Conservation (phyloP, 2,888 invertebrate species). For the Norana najaformis region DNA sequence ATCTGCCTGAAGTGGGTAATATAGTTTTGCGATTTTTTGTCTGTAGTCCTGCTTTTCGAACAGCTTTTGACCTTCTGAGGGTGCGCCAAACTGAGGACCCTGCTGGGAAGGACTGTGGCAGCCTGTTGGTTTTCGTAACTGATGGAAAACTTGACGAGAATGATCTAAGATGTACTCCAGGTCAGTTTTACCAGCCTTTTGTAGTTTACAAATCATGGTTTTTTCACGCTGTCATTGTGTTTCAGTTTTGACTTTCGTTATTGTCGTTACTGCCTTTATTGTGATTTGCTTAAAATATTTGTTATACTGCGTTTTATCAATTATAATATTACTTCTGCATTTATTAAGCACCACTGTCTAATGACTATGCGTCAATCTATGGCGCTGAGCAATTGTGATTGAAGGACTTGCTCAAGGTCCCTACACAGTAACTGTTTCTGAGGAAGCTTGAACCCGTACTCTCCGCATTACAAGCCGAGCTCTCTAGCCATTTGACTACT, state of each 20-base stretch:
- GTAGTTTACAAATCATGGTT: not conserved
- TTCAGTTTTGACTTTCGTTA: not conserved
- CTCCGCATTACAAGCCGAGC: too few species aligned
- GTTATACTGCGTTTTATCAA: not conserved
- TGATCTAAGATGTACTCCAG: conserved; percentile 39
- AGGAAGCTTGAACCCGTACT: too few species aligned
- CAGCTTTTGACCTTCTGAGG: conserved; percentile 39
- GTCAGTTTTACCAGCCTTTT: conserved; percentile 17
- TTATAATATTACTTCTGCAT: too few species aligned
- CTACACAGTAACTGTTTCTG: too few species aligned
- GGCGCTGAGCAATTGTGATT: too few species aligned
- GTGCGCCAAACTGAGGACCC: not conserved
- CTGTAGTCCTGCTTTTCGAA: conserved; percentile 38
- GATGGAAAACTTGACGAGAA: conserved; percentile 39
- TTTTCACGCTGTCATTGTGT: not conserved
- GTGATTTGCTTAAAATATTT: not conserved
- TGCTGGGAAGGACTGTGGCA: conserved; percentile 37
- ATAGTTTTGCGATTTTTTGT: not conserved
- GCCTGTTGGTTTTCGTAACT: conserved; percentile 41
- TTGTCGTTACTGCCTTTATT: not conserved
- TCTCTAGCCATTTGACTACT: too few species aligned
- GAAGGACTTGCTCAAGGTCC: too few species aligned
- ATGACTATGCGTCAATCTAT: too few species aligned
- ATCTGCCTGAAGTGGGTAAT: not conserved
- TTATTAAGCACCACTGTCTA: too few species aligned